A percentile compares a stretch with the other conserved stretches of the same genome.
Evolutionary conservation across 2,113 vertebrate species (phyloP).

Genomic region (Henicopernis longicauda): DNA sequence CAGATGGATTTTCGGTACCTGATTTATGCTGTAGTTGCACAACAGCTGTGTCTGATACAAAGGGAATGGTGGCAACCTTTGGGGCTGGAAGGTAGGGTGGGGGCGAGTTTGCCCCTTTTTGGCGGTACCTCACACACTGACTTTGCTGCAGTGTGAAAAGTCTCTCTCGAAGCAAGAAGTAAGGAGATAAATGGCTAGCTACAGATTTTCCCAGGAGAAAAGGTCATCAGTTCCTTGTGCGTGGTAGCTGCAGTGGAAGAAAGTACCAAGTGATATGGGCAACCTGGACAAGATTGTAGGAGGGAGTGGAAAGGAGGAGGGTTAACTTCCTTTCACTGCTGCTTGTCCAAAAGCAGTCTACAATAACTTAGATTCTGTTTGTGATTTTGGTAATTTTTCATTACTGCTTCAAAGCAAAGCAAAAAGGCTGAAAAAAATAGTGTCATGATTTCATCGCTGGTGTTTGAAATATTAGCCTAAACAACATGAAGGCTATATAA

Average conservation of each 20-base stretch:
- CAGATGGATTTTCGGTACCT: neutral
- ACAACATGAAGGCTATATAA: neutral
- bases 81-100: neutral
- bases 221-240: neutral
- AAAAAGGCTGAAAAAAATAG: neutral
- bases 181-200: neutral
- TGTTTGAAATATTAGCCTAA: neutral
- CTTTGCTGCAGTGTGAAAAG: neutral
- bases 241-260: neutral
- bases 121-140: neutral
- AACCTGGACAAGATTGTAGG: accelerated
- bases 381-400: neutral
- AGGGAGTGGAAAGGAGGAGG: neutral
- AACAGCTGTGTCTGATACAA: neutral
- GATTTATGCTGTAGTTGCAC: neutral
- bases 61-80: neutral
- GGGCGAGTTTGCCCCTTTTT: neutral
- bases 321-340: neutral
- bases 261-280: neutral
- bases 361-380: neutral
- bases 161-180: neutral
- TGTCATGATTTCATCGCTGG: neutral
- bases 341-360: neutral
- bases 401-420: neutral
- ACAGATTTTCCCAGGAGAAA: neutral